Base-by-base conservation (phyloP, 2,797 vertebrate genomes). In the Enteromius paludinosus region DNA sequence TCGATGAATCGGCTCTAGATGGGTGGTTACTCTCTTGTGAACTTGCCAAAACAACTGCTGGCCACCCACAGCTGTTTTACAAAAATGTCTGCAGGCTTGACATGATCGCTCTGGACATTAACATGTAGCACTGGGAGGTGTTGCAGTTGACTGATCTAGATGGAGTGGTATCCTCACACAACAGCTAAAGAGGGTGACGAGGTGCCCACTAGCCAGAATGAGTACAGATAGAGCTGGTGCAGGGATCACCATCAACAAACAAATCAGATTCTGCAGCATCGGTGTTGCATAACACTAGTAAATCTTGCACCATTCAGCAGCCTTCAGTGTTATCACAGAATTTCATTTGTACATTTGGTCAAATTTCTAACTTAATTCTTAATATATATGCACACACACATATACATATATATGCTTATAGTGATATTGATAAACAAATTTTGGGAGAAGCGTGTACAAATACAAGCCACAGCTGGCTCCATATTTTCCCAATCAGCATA, bases 81-180 rank as follows among this genome's bases (percentile, higher is more conserved):
- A 81, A 72, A 35, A 59, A 81, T 73, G 43, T 81, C 79, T 38
- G 68, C 56, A 75, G 59, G 70, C 70, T n/a, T 66, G 61, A 65
- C 59, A 81, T 65, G 59, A 74, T 82, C 23, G 8, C 30, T 52
- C 43, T 81, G 79, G 69, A 62, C 43, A 73, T 73, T 72, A 72
- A 35, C 28, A 64, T 70, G 66, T 49, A 64, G 56, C 1, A 30
- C 69, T 81, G 43, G 54, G 59, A 73, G 56, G 56, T 59, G 66
- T 79, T 79, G 25, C 25, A 70, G 43, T 62, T 72, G 54, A 80
- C 18, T 45, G 76, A 52, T 78, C 64, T 66, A 68, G 30, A 79
- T 66, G 45, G 41, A 62, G 68, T 4, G 14, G 25, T 45, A 61
- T 80, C 38, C 54, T 71, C 49, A 20, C n/a, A 64, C 10, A 61